These are phyloP conservation scores for Rousettus madagascariensis DNA, from an alignment of 2,797 vertebrate species.

Conservation along the genomic window DNA sequence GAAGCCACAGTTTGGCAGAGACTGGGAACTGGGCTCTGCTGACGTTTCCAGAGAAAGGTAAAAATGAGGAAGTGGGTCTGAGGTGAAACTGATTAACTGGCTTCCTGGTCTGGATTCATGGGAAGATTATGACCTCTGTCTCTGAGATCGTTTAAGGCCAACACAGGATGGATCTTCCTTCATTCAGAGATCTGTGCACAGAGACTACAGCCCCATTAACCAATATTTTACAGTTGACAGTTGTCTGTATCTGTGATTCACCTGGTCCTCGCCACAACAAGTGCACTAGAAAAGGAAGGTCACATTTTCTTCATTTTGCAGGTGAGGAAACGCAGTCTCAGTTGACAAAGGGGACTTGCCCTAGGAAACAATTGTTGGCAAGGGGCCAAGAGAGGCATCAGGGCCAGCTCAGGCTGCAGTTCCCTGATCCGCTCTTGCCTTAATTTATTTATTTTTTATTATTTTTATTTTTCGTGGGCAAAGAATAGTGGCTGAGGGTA, in stretches of 20 bases:
- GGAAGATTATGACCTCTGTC: background rate
- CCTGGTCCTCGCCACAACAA: background rate
- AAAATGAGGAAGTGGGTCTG: background rate
- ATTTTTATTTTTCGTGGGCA: background rate
- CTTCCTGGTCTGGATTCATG: background rate
- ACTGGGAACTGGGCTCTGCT: background rate
- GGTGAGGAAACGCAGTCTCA: background rate
- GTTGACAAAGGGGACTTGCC: background rate
- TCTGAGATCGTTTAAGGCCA: background rate
- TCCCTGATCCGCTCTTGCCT: background rate
- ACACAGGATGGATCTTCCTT: accelerated
- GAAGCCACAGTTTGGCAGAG: background rate
- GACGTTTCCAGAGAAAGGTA: background rate
- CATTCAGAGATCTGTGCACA: background rate
- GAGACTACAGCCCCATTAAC: background rate
- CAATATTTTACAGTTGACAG: background rate
- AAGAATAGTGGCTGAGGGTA: background rate
- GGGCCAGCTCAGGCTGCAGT: background rate
- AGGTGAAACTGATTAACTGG: background rate
- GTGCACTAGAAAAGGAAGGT: background rate
- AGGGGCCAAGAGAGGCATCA: background rate
- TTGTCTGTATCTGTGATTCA: background rate
- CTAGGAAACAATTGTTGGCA: background rate
- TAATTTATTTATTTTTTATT: too few relatives aligned
- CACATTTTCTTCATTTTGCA: background rate